phyloP scores from a whole-genome alignment of 92 coral and sea anemone species.

The Muricea muricata region DNA sequence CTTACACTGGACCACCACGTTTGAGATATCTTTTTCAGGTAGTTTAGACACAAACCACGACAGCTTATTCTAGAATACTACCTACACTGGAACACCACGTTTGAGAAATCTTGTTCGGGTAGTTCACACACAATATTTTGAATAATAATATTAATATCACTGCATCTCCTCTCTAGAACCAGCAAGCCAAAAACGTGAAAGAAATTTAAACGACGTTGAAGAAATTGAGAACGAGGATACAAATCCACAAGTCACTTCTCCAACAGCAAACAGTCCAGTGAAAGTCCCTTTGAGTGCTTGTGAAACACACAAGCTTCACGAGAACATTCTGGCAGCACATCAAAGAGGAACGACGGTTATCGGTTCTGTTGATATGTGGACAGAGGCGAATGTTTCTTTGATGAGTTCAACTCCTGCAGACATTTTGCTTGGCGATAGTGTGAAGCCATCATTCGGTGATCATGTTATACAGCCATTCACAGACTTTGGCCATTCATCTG shows the following conservation, averaged over 20 bases:
- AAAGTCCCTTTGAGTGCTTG: neutral
- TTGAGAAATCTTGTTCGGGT: too few species aligned
- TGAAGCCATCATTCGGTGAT: neutral
- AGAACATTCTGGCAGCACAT: conserved; percentile 24
- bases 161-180: neutral
- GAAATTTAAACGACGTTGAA: too few species aligned
- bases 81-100: too few species aligned
- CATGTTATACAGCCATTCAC: neutral
- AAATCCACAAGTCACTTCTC: too few species aligned
- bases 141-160: too few species aligned
- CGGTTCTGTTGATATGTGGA: conserved; percentile 30
- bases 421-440: neutral
- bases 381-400: conserved; percentile 9
- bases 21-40: too few species aligned
- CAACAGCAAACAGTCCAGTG: neutral
- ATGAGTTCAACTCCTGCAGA: conserved; percentile 35
- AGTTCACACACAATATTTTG: too few species aligned
- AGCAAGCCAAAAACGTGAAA: neutral
- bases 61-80: too few species aligned
- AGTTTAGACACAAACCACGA: too few species aligned
- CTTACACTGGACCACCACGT: too few species aligned
- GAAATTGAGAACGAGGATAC: too few species aligned
- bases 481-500: neutral
- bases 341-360: conserved; percentile 21
- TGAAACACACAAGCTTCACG: neutral